Base-by-base conservation (phyloP, 2,113 vertebrate species). In the Pachypanchax playfairii region DNA sequence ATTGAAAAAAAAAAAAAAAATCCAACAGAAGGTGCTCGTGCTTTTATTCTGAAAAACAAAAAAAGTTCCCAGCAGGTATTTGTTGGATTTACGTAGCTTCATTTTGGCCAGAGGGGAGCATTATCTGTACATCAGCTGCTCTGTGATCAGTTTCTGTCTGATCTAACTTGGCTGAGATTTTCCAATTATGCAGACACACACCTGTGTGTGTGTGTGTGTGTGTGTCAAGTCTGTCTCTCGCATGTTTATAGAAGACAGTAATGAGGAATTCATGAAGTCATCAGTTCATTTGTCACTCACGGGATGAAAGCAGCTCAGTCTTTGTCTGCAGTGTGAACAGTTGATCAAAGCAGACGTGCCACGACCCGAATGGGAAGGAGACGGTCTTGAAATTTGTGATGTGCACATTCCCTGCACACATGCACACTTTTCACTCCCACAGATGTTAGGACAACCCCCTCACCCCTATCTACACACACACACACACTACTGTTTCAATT, bases 211-310 rank as follows among this genome's bases (percentile, higher is more conserved):
- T 70, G 39, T 65, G 73, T 70, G 50, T 56, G 70, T 57, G 62
- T 74, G 56, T 70, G 39, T 65, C 18, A 43, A 46, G 10, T 31
- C n/a, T 18, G 17, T 25, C 10, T 54, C 58, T 56, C 1, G 6
- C 20, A 12, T 68, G 48, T 79, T 77, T 75, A 64, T 52, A 53
- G 63, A 55, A 25, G 59, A 84, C 60, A 1, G 41, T 67, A 66
- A 79, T 80, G 72, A 84, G 67, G 65, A 79, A 83, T 87, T 83
- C 56, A 85, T 52, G 56, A 78, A 63, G 80, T 83, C 73, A 62
- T 82, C 75, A 75, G 79, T 84, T 85, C 70, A 77, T 84, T 73
- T 65, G 81, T 70, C 75, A 83, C 48, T 72, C 65, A 52, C 11
- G 9, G 71, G 76, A 64, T 59, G 55, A 73, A 71, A 72, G 50